These are phyloP conservation scores for Caracal caracal DNA, from an alignment of 2,113 vertebrate species.

Conservation along the genomic window DNA sequence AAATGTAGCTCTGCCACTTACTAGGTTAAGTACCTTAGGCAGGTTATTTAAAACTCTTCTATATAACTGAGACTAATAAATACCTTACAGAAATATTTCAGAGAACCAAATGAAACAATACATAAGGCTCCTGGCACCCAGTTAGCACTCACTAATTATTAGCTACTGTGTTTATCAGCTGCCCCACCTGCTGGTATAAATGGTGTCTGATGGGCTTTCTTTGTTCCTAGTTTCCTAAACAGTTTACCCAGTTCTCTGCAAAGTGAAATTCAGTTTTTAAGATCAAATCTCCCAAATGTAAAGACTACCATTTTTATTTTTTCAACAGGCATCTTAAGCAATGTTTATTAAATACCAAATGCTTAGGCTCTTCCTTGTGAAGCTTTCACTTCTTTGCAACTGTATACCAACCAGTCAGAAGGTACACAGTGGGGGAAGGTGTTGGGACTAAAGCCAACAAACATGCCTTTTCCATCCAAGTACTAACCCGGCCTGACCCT, in stretches of 20 bases:
- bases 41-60: constrained; percentile 14
- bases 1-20: neutral
- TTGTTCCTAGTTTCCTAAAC: neutral
- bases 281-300: constrained; percentile 5
- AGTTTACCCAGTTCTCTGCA: neutral
- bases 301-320: constrained; percentile 30
- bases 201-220: neutral
- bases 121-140: neutral
- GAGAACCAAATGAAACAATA: neutral
- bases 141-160: neutral
- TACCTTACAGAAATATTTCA: neutral
- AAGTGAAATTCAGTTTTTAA: constrained; percentile 9
- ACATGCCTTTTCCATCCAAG: neutral
- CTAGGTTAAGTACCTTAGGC: neutral
- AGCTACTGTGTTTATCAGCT: neutral
- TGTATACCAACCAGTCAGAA: neutral
- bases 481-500: too few species aligned
- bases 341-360: constrained; percentile 5
- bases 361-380: neutral
- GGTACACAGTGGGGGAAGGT: neutral
- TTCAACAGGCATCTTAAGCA: constrained; percentile 7
- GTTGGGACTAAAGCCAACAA: neutral
- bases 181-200: neutral
- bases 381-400: neutral
- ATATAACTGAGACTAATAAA: neutral